Base-by-base conservation (phyloP, 2,888 invertebrate species). In the Balanococcus diminutus region DNA sequence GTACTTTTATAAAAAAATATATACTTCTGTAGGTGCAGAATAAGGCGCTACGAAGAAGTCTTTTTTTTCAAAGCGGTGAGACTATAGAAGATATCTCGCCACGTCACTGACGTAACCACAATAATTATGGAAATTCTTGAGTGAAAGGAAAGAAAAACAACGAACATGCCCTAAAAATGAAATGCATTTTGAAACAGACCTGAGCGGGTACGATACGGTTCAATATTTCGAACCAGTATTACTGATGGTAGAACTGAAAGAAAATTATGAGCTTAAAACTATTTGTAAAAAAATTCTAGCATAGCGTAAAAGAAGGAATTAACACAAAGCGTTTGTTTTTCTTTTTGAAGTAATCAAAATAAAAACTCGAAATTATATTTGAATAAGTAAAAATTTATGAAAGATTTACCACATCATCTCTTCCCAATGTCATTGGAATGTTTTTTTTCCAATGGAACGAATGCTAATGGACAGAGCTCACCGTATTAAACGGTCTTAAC, bases 351-450 rank as follows among this genome's bases (percentile, higher is more conserved):
- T 79, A 36, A 79, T 79, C 75, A 79, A 79, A 79, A 36, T 56
- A 79, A 79, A 67, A 84, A 84, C 39, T 67, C 36, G 61, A 19
- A 61, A 84, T 84, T 22, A 84, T 67, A 84, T 61, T 19, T 67
- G 61, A 84, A 61, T 61, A 56, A 84, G 31, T 84, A 84, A 84
- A 84, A 84, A 84, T 84, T 83, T 61, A 84, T 84, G 67, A 36
- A 84, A 84, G 61, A 84, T 84, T 84, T 84, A 84, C 84, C 84
- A 84, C 67, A 84, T 61, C 56, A 22, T 84, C 84, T 32, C 72
- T 36, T 56, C 84, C 36, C 36, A 36, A 36, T 67, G 84, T 84
- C 84, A 84, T 84, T 84, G 84, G 84, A 84, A 84, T 84, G 61
- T 84, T 61, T 46, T 42, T 56, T 82, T 84, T 84, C 84, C 84